Evolutionary conservation across 2,797 vertebrate species (phyloP), one percentile per base, ranked within the genome.

Genomic region (Ispidina lecontei): DNA sequence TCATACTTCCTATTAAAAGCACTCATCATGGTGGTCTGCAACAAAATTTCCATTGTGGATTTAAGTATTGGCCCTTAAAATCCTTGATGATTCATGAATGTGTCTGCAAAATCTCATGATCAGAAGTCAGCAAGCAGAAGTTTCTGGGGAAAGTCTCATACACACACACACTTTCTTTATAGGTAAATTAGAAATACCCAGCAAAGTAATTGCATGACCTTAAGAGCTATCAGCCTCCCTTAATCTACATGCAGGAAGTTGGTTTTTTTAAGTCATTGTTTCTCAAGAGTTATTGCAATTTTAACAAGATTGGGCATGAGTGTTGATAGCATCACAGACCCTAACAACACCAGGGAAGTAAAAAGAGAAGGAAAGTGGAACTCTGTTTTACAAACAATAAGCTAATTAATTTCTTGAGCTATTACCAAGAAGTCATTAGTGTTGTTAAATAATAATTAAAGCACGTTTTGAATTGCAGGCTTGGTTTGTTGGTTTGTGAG

Each of bases 371-470:
- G 73, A 59, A 85, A 82, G 44, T 13, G 7, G 9, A n/a, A 31
- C 35, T 93, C 60, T 2, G 2, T 84, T 88, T 81, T 80, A 54
- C 43, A 70, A 73, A 74, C 1, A 3, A 63, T 41, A 73, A 3
- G 29, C 55, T 91, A 87, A 94, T 94, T 96, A 80, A 92, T 96
- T 91, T 87, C 63, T 52, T 47, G 67, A 74, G 56, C 41, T 74
- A 46, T 88, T 90, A 85, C 65, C 71, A 81, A 86, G 52, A 74
- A 89, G 71, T 84, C 74, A 86, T 91, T 78, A 92, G 76, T 6
- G 6, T 72, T 63, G n/a, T 51, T 84, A 41, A 63, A 77, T 84
- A 69, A 59, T 84, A 81, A 93, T 91, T 85, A 83, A 84, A 91
- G 23, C 46, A 78, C n/a, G 43, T 31, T 72, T 46, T 56, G 68